These are phyloP conservation scores for Glaucomys volans DNA, from an alignment of 2,113 vertebrate species.

Conservation along the genomic window DNA sequence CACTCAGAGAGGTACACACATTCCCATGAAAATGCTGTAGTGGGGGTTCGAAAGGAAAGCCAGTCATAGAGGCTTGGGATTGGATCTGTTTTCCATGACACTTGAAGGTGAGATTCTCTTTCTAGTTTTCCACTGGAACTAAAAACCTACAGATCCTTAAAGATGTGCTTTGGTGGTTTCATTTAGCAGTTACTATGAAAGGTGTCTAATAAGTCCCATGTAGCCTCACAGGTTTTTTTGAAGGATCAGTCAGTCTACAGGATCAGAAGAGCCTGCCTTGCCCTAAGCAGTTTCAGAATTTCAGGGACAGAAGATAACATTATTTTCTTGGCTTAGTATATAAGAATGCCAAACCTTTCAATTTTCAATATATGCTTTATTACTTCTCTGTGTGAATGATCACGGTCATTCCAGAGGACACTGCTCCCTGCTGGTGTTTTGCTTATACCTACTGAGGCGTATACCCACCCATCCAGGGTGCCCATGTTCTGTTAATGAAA, in stretches of 20 bases:
- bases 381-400: background rate
- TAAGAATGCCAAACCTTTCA: background rate
- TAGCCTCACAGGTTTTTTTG: background rate
- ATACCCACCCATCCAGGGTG: too few species aligned
- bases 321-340: slow-evolving; percentile 23
- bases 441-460: background rate
- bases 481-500: background rate
- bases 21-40: background rate
- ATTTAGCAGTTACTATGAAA: background rate
- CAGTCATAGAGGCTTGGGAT: background rate
- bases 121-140: background rate
- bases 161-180: background rate
- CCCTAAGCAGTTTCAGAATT: slow-evolving; percentile 20
- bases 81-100: background rate
- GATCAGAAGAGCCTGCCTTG: background rate
- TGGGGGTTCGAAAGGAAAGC: background rate
- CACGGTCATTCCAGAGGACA: background rate
- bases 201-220: background rate
- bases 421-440: background rate
- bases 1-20: background rate
- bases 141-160: background rate
- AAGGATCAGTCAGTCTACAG: background rate
- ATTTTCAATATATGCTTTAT: background rate
- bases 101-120: background rate
- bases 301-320: background rate